Base-by-base conservation (phyloP, 1,140 invertebrate genomes). In the Colletes gigas region DNA sequence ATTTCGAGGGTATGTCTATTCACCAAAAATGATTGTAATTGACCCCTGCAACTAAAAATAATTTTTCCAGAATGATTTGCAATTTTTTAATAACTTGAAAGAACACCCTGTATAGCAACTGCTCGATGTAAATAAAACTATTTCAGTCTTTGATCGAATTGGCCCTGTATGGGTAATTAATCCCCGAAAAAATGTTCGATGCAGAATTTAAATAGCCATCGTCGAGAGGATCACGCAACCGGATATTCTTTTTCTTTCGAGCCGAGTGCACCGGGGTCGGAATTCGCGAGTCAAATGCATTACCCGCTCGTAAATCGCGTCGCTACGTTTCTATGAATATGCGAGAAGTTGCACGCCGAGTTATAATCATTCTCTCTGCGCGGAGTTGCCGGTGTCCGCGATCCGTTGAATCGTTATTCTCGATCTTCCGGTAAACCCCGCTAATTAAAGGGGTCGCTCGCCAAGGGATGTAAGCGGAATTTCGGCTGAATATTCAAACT, bases 351-450 rank as follows among this genome's bases (percentile, higher is more conserved):
- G 57, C 57, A 19, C 66, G 60, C 14, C 44, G 75, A 82, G 74
- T 78, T 82, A 82, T 82, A 82, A 78, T 66, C 74, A 30, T 70
- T 44, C 39, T 44, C 55, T 3, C 50, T 15, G 7, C 17, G 19
- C 47, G 9, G 52, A 47, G 30, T 65, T 54, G 9, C 21, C 50
- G 8, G 68, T 70, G 68, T 70, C 30, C 59, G 57, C 59, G 69
- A 78, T 78, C 50, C 77, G 77, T 65, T 15, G 47, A 78, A 78
- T 78, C 77, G 77, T 78, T 78, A 73, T 75, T 75, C 78, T 67
- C 63, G 72, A 80, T 80, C 71, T 75, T 80, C 71, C 54, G 52
- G 71, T 21, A 60, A 57, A 55, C 17, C 44, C 60, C 9, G 62
- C 62, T 75, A 80, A 80, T 80, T 80, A 80, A 80, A 78, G 77